These are phyloP conservation scores for Ptiloglossa arizonensis DNA, from an alignment of 1,140 invertebrate species.

Conservation along the genomic window DNA sequence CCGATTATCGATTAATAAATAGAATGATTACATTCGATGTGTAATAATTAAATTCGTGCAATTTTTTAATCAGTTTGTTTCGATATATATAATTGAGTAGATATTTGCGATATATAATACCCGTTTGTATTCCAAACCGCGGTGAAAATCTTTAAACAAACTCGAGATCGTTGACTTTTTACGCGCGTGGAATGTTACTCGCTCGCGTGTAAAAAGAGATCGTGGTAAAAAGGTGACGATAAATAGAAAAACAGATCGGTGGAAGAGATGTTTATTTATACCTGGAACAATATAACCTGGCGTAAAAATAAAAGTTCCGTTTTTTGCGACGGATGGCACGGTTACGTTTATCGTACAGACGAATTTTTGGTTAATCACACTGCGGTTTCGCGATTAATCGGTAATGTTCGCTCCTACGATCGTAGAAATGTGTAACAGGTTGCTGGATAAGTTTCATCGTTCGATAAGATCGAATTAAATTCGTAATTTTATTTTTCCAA, in stretches of 20 bases:
- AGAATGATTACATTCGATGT: no score
- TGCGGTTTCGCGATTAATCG: neutral
- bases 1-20: no score
- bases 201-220: neutral
- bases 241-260: neutral
- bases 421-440: no score
- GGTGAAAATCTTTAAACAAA: no score
- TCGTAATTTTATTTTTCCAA: no score
- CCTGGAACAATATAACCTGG: neutral
- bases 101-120: no score
- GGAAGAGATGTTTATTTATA: neutral
- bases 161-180: neutral
- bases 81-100: no score
- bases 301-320: neutral
- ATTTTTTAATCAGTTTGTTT: no score
- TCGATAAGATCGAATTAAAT: no score
- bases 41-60: no score
- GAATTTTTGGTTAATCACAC: neutral
- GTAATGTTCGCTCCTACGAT: neutral
- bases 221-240: neutral
- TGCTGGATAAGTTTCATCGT: no score
- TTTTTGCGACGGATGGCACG: conserved; percentile 19
- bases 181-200: neutral
- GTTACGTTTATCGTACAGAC: neutral
- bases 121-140: no score